A percentile compares a stretch with the other conserved stretches of the same genome.
These are phyloP conservation scores for Synergus itoensis DNA, from an alignment of 2,888 invertebrate genomes.

Conservation along the genomic window DNA sequence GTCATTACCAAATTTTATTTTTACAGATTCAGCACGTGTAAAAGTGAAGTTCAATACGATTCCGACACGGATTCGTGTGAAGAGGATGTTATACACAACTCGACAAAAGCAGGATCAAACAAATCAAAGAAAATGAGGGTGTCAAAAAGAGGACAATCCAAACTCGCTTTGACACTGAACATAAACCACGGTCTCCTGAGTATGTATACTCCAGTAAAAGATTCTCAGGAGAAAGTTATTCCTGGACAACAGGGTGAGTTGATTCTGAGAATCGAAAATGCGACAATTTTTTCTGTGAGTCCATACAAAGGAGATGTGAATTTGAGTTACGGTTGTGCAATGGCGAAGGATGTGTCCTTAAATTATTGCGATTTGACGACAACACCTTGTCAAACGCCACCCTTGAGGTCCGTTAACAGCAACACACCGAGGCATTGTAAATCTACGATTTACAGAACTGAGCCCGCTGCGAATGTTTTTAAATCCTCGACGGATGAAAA, in stretches of 20 bases:
- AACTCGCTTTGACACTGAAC: constrained; percentile 83
- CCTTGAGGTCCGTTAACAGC: constrained; percentile 81
- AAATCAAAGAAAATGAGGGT: constrained; percentile 65
- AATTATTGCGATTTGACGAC: constrained; percentile 89
- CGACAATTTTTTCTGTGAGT: constrained; percentile 80
- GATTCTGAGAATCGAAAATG: constrained; percentile 84
- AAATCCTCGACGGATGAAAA: constrained; percentile 81
- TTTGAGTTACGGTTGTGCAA: constrained; percentile 89
- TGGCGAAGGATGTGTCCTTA: constrained; percentile 85
- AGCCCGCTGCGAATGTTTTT: constrained; percentile 79
- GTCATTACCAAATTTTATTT: background rate
- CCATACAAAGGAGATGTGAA: constrained; percentile 86
- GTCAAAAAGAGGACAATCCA: constrained; percentile 79
- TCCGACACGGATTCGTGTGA: constrained; percentile 79
- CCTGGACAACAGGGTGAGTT: constrained; percentile 92
- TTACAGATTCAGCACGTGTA: constrained; percentile 80
- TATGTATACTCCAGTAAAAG: constrained; percentile 87
- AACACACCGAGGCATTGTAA: constrained; percentile 82
- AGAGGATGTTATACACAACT: constrained; percentile 82
- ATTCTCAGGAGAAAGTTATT: constrained; percentile 85
- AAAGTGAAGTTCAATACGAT: constrained; percentile 84
- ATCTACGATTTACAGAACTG: constrained; percentile 85
- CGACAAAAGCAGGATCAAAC: constrained; percentile 76
- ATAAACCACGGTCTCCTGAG: constrained; percentile 87
- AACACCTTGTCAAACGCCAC: constrained; percentile 82